Evolutionary conservation across 2,888 invertebrate genomes (phyloP).

Genomic region (Epsilonema sp.): DNA sequence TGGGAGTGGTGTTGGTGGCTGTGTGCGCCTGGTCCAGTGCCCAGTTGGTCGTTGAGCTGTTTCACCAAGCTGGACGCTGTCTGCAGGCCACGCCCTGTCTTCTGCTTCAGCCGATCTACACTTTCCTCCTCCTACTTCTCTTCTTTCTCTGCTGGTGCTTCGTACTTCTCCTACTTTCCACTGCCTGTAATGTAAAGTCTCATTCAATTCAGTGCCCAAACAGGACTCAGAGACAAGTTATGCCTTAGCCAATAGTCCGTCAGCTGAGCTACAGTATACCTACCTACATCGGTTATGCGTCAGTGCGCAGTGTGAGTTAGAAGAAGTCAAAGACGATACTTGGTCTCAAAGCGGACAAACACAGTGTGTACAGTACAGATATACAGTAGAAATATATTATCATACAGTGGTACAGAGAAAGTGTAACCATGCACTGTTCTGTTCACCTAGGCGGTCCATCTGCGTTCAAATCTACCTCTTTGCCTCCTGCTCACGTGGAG

Average conservation of each 20-base stretch:
- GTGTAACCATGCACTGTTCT: too few relatives aligned
- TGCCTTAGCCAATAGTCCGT: slow-evolving; percentile 38
- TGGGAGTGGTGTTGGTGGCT: too few relatives aligned
- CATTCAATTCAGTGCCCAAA: neutral
- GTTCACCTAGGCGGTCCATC: too few relatives aligned
- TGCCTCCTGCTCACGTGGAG: too few relatives aligned
- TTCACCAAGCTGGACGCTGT: slow-evolving; percentile 71
- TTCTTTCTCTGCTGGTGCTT: slow-evolving; percentile 69
- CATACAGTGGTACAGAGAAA: too few relatives aligned
- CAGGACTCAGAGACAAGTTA: too few relatives aligned
- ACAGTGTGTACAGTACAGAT: too few relatives aligned
- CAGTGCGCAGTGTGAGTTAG: slow-evolving; percentile 1
- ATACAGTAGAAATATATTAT: too few relatives aligned
- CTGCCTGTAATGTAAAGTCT: slow-evolving; percentile 18
- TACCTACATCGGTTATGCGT: neutral
- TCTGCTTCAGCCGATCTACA: slow-evolving; percentile 48
- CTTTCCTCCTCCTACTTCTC: slow-evolving; percentile 52
- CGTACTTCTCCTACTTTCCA: slow-evolving; percentile 52
- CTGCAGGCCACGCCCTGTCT: slow-evolving; percentile 61
- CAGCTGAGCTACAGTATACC: slow-evolving; percentile 10
- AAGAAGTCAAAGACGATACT: too few relatives aligned
- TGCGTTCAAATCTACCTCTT: too few relatives aligned
- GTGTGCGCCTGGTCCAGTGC: slow-evolving; percentile 52
- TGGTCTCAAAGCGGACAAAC: too few relatives aligned
- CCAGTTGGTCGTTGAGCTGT: slow-evolving; percentile 48